These are phyloP conservation scores for Muscicapa striata DNA, from an alignment of 2,797 vertebrate species.

Conservation along the genomic window DNA sequence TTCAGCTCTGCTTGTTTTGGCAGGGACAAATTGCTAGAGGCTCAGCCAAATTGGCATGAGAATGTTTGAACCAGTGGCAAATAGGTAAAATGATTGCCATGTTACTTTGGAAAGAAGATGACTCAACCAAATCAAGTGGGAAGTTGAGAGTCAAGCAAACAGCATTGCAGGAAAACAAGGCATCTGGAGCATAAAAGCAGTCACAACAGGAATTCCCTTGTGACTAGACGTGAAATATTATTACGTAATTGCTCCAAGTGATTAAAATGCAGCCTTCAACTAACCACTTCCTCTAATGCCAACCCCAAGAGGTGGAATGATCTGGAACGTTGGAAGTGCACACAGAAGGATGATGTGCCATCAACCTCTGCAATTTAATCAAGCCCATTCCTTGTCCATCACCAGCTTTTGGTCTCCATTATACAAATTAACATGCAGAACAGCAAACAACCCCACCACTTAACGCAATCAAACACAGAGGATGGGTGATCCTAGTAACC, in stretches of 20 bases:
- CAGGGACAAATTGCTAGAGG: background rate
- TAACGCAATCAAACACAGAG: background rate
- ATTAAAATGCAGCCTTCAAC: conserved; percentile 12
- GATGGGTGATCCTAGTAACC: background rate
- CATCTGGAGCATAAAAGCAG: conserved; percentile 54
- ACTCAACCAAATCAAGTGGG: conserved; percentile 57
- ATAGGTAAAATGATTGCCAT: conserved; percentile 10
- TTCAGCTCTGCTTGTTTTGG: background rate
- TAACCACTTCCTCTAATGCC: background rate
- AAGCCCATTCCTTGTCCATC: background rate
- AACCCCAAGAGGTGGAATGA: background rate
- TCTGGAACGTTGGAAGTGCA: accelerated
- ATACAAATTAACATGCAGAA: background rate
- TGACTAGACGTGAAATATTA: conserved; percentile 37
- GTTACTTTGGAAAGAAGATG: conserved; percentile 35
- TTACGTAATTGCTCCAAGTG: conserved; percentile 29
- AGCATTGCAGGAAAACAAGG: conserved; percentile 35
- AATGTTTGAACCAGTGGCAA: background rate
- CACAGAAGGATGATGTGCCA: background rate
- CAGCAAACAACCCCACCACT: background rate
- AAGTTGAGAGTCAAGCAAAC: conserved; percentile 42
- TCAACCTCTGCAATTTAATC: background rate
- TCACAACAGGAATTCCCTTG: conserved; percentile 57
- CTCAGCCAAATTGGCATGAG: background rate
- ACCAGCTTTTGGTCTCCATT: background rate